Percentiles rank a stretch among this genome's conserved stretches.
phyloP scores from a whole-genome alignment of 2,888 invertebrate genomes.

The Andrena marginata region DNA sequence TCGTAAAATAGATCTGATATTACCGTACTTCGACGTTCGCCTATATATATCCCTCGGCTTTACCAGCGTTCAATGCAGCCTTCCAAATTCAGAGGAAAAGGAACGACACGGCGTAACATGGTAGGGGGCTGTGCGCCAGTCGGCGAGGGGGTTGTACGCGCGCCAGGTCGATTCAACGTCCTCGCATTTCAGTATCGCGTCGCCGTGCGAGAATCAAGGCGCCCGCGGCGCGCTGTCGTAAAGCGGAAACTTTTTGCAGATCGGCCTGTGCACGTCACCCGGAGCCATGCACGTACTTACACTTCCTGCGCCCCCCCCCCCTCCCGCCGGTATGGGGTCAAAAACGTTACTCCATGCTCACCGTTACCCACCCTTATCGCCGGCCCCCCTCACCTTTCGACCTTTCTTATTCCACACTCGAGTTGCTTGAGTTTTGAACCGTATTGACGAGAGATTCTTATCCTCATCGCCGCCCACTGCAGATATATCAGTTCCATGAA shows the following conservation, averaged over 20 bases:
- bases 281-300: constrained; percentile 37
- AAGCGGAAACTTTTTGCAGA: constrained; percentile 68
- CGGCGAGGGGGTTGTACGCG: constrained; percentile 5
- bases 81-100: constrained; percentile 47
- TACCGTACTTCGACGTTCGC: constrained; percentile 47
- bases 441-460: constrained; percentile 24
- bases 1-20: constrained; percentile 72
- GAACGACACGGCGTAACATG: constrained; percentile 14
- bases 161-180: constrained; percentile 63
- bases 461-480: neutral
- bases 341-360: constrained; percentile 48
- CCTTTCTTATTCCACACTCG: constrained; percentile 29
- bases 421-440: constrained; percentile 17
- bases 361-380: constrained; percentile 14
- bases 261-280: constrained; percentile 52
- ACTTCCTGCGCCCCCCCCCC: constrained; percentile 26
- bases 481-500: neutral
- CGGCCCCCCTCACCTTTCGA: neutral
- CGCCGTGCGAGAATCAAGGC: constrained; percentile 69
- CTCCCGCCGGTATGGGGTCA: constrained; percentile 33
- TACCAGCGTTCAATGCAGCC: constrained; percentile 35
- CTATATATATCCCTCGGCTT: constrained; percentile 36
- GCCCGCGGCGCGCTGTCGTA: constrained; percentile 67
- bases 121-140: constrained; percentile 1
- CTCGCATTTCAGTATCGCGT: constrained; percentile 67